A percentile compares a stretch with the other conserved stretches of the same genome.
phyloP scores from a whole-genome alignment of 2,113 vertebrate genomes.

The Alaudala cheleensis region DNA sequence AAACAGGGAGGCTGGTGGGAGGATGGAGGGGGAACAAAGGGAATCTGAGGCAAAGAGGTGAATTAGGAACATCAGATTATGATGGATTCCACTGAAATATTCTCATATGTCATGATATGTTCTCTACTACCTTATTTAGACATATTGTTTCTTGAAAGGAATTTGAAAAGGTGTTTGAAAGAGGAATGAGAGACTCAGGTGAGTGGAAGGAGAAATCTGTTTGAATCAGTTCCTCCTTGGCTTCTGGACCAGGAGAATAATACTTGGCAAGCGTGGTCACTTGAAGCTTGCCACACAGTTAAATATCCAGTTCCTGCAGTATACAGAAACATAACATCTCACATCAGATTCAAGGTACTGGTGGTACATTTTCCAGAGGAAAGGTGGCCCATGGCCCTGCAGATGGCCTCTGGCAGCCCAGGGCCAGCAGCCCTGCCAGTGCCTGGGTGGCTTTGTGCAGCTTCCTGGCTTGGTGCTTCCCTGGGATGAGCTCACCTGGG shows the following conservation, averaged over 20 bases:
- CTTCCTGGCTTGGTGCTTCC: not conserved
- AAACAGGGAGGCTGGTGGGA: constrained; percentile 6
- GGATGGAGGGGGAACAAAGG: not conserved
- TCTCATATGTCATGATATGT: not conserved
- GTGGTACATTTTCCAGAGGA: not conserved
- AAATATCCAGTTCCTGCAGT: not conserved
- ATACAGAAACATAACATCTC: not conserved
- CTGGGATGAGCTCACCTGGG: not conserved
- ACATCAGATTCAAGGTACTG: not conserved
- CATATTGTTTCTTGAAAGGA: not conserved
- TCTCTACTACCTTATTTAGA: not conserved
- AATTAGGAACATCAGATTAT: not conserved
- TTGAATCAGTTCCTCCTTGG: not conserved
- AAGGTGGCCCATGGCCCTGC: accelerated
- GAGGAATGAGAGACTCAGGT: not conserved
- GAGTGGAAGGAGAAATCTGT: not conserved
- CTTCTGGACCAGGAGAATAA: not conserved
- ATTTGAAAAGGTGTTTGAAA: not conserved
- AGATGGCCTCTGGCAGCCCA: not conserved
- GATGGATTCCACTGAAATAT: not conserved
- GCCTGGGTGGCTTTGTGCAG: not conserved
- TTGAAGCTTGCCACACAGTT: not conserved
- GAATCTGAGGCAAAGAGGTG: constrained; percentile 26
- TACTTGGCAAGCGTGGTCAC: not conserved
- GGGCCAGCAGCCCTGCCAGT: accelerated